phyloP scores from a whole-genome alignment of 2,888 invertebrate species.

The Microplitis manilae region DNA sequence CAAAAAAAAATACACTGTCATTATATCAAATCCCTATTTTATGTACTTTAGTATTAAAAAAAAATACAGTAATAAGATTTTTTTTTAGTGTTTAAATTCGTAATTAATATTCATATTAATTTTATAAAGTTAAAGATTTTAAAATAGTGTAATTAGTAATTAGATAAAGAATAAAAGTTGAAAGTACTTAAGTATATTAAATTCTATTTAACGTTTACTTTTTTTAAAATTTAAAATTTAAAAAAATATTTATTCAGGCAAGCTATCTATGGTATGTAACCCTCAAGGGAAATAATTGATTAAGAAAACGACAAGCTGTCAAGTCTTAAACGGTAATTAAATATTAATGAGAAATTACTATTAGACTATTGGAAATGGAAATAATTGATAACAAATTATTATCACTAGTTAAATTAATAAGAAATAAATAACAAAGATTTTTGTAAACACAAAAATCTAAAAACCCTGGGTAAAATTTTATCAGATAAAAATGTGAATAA shows the following conservation, averaged over 20 bases:
- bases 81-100: not conserved
- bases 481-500: too few species aligned
- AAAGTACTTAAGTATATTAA: not conserved
- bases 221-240: not conserved
- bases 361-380: not conserved
- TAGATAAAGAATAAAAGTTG: not conserved
- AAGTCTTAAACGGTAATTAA: not conserved
- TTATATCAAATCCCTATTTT: not conserved
- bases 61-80: not conserved
- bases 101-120: not conserved
- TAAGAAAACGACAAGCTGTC: not conserved
- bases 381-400: not conserved
- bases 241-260: not conserved
- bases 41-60: not conserved
- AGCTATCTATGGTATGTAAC: not conserved
- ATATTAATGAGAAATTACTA: not conserved
- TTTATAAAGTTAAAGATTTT: not conserved
- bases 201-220: not conserved
- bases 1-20: not conserved
- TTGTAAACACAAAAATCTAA: not conserved
- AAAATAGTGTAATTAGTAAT: not conserved
- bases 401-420: not conserved
- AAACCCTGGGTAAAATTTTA: not conserved
- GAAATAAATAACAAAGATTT: not conserved
- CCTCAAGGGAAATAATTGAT: not conserved